These are phyloP conservation scores for Labeo rohita DNA, from an alignment of 2,113 vertebrate species.

Conservation along the genomic window DNA sequence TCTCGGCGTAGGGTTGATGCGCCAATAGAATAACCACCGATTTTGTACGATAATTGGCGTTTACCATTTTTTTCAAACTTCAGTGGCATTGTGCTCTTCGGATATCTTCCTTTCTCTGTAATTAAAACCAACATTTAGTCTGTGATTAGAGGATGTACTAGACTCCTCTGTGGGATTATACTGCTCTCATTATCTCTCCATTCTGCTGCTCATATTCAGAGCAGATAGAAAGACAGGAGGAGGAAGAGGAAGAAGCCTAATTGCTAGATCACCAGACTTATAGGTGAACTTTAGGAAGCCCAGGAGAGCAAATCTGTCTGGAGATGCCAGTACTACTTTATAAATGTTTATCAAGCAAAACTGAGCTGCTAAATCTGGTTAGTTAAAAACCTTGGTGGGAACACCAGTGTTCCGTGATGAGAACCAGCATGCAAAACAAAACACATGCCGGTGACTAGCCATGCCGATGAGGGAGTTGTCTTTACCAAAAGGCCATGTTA, in stretches of 20 bases:
- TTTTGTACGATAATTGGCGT: conserved; percentile 9
- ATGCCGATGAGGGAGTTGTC: conserved; percentile 24
- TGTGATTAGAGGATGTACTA: conserved; percentile 74
- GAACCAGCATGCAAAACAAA: background rate
- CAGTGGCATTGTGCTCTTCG: conserved; percentile 47
- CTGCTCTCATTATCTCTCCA: conserved; percentile 72
- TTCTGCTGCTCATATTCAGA: conserved; percentile 67
- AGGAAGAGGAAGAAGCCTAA: conserved; percentile 45
- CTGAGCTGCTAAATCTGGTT: background rate
- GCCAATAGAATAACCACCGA: conserved; percentile 28
- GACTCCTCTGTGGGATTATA: conserved; percentile 73
- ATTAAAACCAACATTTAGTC: conserved; percentile 78
- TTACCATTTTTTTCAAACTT: conserved; percentile 30
- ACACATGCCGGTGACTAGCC: background rate
- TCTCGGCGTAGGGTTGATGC: conserved; percentile 17
- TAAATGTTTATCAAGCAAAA: background rate
- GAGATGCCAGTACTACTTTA: background rate
- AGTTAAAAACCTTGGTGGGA: background rate
- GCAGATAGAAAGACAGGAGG: conserved; percentile 53
- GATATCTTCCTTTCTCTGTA: conserved; percentile 67
- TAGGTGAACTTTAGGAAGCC: conserved; percentile 41
- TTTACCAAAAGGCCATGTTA: conserved; percentile 18
- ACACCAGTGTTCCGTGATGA: background rate
- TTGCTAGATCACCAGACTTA: conserved; percentile 30
- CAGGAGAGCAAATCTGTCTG: background rate